These are phyloP conservation scores for Bubo scandiacus DNA, from an alignment of 2,113 vertebrate genomes.

Conservation along the genomic window DNA sequence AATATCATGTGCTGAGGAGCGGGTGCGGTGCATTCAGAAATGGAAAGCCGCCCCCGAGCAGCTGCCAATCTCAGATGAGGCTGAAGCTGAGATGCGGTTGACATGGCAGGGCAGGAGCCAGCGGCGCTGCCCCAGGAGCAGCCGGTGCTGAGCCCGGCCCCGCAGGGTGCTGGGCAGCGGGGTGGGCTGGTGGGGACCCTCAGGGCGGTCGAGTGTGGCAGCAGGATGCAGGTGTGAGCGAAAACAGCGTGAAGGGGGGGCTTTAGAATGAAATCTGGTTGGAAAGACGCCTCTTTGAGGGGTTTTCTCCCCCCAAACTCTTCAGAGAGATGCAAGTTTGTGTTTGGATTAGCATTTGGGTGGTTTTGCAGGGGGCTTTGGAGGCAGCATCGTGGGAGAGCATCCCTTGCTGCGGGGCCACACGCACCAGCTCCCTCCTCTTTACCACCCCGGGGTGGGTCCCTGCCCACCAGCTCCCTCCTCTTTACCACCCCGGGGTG, in stretches of 20 bases:
- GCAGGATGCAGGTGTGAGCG: fast-evolving
- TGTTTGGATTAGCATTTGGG: neutral
- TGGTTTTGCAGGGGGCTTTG: neutral
- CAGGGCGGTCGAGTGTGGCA: fast-evolving
- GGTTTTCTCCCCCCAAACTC: fast-evolving
- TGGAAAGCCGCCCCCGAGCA: slow-evolving; percentile 30
- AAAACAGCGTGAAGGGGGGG: fast-evolving
- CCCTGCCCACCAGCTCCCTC: neutral
- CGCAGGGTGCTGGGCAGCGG: no score
- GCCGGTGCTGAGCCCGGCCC: neutral
- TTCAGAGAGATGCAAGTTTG: fast-evolving
- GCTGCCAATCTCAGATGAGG: neutral
- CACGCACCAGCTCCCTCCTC: no score
- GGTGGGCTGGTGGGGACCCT: neutral
- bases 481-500: no score
- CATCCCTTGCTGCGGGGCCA: neutral
- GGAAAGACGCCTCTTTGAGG: fast-evolving
- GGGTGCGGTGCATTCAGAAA: neutral
- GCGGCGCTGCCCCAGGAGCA: neutral
- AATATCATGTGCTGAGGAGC: slow-evolving; percentile 12
- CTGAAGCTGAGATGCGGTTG: neutral
- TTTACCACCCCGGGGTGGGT: no score
- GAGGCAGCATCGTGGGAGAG: fast-evolving
- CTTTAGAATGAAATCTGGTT: fast-evolving
- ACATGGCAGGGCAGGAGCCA: neutral